Evolutionary conservation across 2,888 invertebrate genomes (phyloP).

Genomic region (Drosophila formosana): DNA sequence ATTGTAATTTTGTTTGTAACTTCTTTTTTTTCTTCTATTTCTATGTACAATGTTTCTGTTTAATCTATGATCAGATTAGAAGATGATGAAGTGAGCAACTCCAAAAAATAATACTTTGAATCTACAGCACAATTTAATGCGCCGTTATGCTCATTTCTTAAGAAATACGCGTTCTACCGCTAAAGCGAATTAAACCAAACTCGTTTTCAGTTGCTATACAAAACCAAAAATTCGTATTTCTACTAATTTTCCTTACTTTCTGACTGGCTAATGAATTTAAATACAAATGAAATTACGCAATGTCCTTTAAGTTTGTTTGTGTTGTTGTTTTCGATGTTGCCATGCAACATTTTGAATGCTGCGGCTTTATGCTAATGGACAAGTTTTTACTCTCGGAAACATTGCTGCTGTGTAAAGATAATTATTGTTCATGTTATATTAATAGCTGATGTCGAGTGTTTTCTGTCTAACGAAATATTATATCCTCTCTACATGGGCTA

Average conservation of each 20-base stretch:
- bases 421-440: constrained; percentile 23
- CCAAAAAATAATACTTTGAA: constrained; percentile 16
- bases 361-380: constrained; percentile 49
- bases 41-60: too few relatives aligned
- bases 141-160: constrained; percentile 46
- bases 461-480: neutral
- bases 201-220: constrained; percentile 64
- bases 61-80: too few relatives aligned
- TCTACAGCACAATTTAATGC: constrained; percentile 59
- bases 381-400: constrained; percentile 39
- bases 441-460: constrained; percentile 15
- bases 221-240: constrained; percentile 51
- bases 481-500: too few relatives aligned
- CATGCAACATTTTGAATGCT: constrained; percentile 47
- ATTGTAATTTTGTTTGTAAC: too few relatives aligned
- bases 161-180: constrained; percentile 35
- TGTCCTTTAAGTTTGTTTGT: constrained; percentile 32
- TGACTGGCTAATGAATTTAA: constrained; percentile 45
- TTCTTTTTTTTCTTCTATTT: too few relatives aligned
- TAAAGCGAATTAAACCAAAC: constrained; percentile 67
- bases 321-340: constrained; percentile 20
- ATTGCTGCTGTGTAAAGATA: constrained; percentile 52
- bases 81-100: constrained; percentile 3
- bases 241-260: constrained; percentile 23
- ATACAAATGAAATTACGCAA: constrained; percentile 64